phyloP scores from a whole-genome alignment of 2,797 vertebrate species.

The Sparus aurata region DNA sequence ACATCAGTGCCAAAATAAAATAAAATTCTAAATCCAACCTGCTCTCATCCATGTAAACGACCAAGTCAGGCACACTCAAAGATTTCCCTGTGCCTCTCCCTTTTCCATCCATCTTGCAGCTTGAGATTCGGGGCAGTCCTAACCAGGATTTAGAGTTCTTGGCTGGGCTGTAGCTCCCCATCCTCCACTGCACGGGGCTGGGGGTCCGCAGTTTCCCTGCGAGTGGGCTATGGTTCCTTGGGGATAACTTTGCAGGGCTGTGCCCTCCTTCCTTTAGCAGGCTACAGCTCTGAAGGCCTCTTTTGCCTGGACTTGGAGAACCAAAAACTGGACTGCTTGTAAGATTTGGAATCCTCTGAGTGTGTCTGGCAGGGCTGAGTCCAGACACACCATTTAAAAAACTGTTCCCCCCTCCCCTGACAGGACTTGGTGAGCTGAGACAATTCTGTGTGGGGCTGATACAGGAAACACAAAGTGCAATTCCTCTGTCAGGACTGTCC shows the following conservation, averaged over 20 bases:
- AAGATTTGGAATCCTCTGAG: constrained; percentile 22
- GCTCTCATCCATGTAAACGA: constrained; percentile 67
- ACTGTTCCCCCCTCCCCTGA: constrained; percentile 16
- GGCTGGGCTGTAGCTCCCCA: constrained; percentile 48
- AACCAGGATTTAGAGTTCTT: constrained; percentile 70
- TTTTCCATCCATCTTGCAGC: constrained; percentile 47
- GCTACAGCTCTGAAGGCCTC: constrained; percentile 45
- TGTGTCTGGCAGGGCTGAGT: constrained; percentile 35
- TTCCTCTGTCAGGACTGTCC: constrained; percentile 25
- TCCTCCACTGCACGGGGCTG: constrained; percentile 63
- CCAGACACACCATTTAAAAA: constrained; percentile 36
- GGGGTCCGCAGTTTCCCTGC: constrained; percentile 55
- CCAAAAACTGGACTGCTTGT: constrained; percentile 44
- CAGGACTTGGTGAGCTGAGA: constrained; percentile 42
- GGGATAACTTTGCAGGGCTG: constrained; percentile 60
- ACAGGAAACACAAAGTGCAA: constrained; percentile 15
- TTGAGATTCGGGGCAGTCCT: constrained; percentile 56
- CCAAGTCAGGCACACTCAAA: constrained; percentile 75
- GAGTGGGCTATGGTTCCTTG: constrained; percentile 53
- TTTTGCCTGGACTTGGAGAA: constrained; percentile 64
- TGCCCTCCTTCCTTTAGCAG: constrained; percentile 44
- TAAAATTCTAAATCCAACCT: constrained; percentile 53
- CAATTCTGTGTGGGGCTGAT: constrained; percentile 14
- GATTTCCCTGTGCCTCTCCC: constrained; percentile 55
- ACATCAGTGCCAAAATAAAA: no score